Evolutionary conservation across 2,888 invertebrate genomes (phyloP), one percentile per base, ranked within the genome.

Genomic region (Copidosoma aretas): DNA sequence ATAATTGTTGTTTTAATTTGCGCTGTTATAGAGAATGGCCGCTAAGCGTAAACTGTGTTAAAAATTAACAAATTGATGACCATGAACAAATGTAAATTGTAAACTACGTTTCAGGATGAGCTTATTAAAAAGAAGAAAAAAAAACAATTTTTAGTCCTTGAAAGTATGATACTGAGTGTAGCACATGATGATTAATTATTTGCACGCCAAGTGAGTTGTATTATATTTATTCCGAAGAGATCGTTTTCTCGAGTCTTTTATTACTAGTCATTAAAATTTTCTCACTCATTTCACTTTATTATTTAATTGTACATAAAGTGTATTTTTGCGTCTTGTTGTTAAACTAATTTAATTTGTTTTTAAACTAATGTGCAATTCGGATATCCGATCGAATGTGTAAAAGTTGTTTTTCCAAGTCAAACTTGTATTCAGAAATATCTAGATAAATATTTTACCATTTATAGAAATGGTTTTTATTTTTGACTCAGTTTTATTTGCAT

Each of bases 81-180:
- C n/a, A n/a, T n/a, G 77, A 77, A 77, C 78, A 41, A 8, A 41
- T 41, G 41, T 41, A 77, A 78, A 79, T 80, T 83, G 82, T 83
- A 82, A 82, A 83, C 80, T 83, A 84, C 81, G 83, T 83, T 83
- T 83, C 82, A 83, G 79, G 80, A 83, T 83, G 83, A 83, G 83
- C 83, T 83, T 83, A 83, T 80, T 39, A 59, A 78, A 81, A 78
- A 51, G 17, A 14, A 51, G 19, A 80, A 83, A 81, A 82, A 81
- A 80, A 81, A 79, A 80, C 79, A 77, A 80, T 79, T 79, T 80
- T 76, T 73, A 75, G 71, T 76, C 74, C 73, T 73, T 71, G 74
- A 66, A 72, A 66, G 73, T 75, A 72, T 73, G 79, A 77, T 80
- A 81, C 82, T 82, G 82, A 81, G 82, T 82, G 82, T 82, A 82